Evolutionary conservation across 2,888 invertebrate species (phyloP).

Genomic region (Aphodius granarius): DNA sequence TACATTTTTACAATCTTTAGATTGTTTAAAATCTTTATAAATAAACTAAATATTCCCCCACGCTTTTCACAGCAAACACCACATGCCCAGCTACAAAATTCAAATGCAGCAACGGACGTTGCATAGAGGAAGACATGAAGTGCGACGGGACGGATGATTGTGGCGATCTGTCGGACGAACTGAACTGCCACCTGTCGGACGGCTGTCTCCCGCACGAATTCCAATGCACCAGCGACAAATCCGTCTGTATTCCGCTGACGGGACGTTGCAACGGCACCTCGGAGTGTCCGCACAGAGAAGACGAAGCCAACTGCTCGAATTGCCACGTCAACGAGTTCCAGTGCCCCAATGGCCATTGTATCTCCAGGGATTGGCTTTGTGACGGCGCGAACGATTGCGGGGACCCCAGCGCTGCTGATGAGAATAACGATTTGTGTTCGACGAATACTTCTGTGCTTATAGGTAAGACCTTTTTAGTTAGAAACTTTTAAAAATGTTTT

Average conservation of each 20-base stretch:
- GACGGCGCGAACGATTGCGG: conserved; percentile 67
- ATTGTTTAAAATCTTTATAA: neutral
- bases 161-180: conserved; percentile 61
- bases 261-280: conserved; percentile 60
- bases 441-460: conserved; percentile 19
- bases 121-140: conserved; percentile 57
- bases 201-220: conserved; percentile 55
- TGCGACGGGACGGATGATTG: conserved; percentile 65
- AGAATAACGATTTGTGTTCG: conserved; percentile 53
- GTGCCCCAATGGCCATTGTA: conserved; percentile 63
- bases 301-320: conserved; percentile 58
- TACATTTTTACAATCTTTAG: neutral
- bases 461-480: too few relatives aligned
- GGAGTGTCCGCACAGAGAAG: conserved; percentile 74
- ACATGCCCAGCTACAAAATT: conserved; percentile 51
- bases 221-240: conserved; percentile 55
- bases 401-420: conserved; percentile 68
- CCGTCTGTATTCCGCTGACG: conserved; percentile 57
- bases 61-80: conserved; percentile 40
- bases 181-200: conserved; percentile 47
- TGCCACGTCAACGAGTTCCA: conserved; percentile 58
- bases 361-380: conserved; percentile 61
- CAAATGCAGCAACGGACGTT: conserved; percentile 58
- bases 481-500: too few relatives aligned
- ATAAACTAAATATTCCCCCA: neutral